Conservation (phyloP, 2,797 vertebrate species). For the Enteromius argenteus region DNA sequence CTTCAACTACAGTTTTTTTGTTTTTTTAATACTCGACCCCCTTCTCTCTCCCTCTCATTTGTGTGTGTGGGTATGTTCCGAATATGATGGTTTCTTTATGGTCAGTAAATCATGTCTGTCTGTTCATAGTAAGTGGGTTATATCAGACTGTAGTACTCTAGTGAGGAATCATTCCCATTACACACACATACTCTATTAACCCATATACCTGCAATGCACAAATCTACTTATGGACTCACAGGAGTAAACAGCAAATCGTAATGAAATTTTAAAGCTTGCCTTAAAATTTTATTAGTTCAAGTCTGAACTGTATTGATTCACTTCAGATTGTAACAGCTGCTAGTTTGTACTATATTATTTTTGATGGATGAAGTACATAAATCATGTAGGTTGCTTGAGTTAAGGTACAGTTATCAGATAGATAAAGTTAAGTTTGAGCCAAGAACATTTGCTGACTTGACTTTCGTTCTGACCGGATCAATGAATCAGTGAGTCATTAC, state of each 20-base stretch:
- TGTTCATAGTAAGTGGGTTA: conserved; percentile 21
- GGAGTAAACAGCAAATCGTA: background rate
- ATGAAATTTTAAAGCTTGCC: background rate
- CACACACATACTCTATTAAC: background rate
- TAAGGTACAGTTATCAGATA: background rate
- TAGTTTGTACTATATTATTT: background rate
- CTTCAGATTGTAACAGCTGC: background rate
- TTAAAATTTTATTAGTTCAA: background rate
- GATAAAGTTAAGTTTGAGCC: background rate
- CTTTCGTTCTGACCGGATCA: background rate
- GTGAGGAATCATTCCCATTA: conserved; percentile 12
- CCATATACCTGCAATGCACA: background rate
- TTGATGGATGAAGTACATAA: background rate
- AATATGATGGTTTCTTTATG: conserved; percentile 41
- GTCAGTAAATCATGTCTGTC: conserved; percentile 23
- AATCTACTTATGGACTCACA: conserved; percentile 2
- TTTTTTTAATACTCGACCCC: background rate
- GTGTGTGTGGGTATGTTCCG: conserved; percentile 11
- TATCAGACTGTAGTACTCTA: conserved; percentile 24
- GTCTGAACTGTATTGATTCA: background rate
- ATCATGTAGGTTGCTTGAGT: background rate
- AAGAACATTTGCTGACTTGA: background rate
- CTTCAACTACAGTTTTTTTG: conserved; percentile 62
- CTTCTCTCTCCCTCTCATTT: conserved; percentile 45
- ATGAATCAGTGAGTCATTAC: background rate